Conservation (phyloP, 2,797 vertebrate genomes). For the Myotis planiceps region DNA sequence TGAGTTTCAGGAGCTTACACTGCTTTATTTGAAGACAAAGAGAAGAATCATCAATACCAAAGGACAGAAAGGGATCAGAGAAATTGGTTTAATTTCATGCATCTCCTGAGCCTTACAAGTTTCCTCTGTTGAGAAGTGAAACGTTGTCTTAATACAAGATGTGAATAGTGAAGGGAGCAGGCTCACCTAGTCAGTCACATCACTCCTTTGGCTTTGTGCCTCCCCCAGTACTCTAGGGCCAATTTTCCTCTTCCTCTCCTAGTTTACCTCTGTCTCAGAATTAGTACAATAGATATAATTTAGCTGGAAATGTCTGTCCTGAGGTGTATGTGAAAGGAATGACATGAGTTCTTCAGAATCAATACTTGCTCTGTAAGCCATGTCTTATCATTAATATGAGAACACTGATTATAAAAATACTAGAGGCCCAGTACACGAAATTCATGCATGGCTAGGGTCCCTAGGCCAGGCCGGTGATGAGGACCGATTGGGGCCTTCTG, state of each 20-base stretch:
- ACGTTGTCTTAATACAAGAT: not conserved
- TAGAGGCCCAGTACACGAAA: too few relatives aligned
- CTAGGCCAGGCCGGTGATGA: too few relatives aligned
- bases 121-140: not conserved
- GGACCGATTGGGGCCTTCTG: too few relatives aligned
- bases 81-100: not conserved
- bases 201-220: not conserved
- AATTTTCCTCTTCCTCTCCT: not conserved
- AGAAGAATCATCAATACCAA: not conserved
- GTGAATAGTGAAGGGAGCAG: not conserved
- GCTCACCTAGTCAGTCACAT: not conserved
- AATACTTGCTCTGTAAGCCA: not conserved
- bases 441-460: too few relatives aligned
- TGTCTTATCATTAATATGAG: not conserved
- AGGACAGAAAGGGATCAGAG: not conserved
- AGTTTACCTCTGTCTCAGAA: not conserved
- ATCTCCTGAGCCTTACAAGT: not conserved
- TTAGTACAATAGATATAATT: not conserved
- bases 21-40: constrained; percentile 11
- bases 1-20: not conserved
- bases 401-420: not conserved
- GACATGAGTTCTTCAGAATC: not conserved
- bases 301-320: not conserved
- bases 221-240: not conserved
- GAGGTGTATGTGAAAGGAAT: not conserved